phyloP scores from a whole-genome alignment of 1,140 invertebrate genomes.

The Musca domestica region DNA sequence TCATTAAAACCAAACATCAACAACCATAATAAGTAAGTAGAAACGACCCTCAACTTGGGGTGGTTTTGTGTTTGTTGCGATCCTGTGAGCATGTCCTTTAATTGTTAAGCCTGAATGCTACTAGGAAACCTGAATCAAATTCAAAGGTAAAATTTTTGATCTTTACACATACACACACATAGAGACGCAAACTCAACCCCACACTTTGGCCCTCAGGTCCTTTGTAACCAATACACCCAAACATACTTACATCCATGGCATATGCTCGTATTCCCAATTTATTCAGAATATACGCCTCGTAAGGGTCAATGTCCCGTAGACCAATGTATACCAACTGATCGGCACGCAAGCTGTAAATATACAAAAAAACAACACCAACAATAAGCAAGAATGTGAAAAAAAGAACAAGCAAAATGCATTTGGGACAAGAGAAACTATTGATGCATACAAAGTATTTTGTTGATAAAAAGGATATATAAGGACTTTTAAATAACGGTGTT shows the following conservation, averaged over 20 bases:
- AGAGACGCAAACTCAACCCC: not conserved
- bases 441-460: too few species aligned
- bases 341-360: slow-evolving; percentile 69
- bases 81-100: not conserved
- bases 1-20: too few species aligned
- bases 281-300: slow-evolving; percentile 76
- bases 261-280: slow-evolving; percentile 75
- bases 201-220: too few species aligned
- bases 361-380: not conserved
- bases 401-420: not conserved
- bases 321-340: slow-evolving; percentile 87
- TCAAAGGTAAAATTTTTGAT: slow-evolving; percentile 1
- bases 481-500: too few species aligned
- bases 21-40: too few species aligned
- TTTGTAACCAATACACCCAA: too few species aligned
- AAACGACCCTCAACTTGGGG: not conserved
- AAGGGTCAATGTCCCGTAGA: slow-evolving; percentile 80
- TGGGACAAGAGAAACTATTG: too few species aligned
- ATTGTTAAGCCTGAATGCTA: not conserved
- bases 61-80: not conserved
- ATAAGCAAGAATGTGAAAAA: not conserved
- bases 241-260: slow-evolving; percentile 70
- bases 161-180: not conserved
- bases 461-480: too few species aligned
- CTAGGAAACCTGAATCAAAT: slow-evolving; percentile 12